These are phyloP conservation scores for Eupristina koningsbergeri DNA, from an alignment of 1,140 invertebrate genomes.

Conservation along the genomic window DNA sequence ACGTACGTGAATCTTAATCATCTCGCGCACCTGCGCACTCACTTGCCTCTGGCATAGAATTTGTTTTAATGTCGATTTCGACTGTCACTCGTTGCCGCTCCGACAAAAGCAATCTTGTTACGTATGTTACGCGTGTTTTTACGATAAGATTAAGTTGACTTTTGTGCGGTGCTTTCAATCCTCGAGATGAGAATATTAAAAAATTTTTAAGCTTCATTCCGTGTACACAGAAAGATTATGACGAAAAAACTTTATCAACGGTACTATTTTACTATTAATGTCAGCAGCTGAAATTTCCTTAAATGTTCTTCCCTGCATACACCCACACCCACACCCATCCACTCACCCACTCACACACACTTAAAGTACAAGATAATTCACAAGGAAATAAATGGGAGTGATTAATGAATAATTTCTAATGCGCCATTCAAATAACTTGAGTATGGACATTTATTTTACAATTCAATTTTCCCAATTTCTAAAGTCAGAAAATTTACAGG, in stretches of 20 bases:
- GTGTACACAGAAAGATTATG: not conserved
- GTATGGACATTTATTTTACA: too few relatives aligned
- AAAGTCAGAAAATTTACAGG: too few relatives aligned
- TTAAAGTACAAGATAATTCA: too few relatives aligned
- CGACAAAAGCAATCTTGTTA: not conserved
- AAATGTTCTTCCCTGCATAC: too few relatives aligned
- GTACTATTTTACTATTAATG: not conserved
- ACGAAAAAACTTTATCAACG: not conserved
- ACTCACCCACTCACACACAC: too few relatives aligned
- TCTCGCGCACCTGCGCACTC: slow-evolving; percentile 3
- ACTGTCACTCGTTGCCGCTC: not conserved
- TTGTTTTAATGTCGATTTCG: not conserved
- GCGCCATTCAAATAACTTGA: too few relatives aligned
- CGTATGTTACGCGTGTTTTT: not conserved
- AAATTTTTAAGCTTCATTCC: not conserved
- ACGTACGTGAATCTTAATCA: not conserved
- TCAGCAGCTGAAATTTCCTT: not conserved
- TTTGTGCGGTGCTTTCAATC: not conserved
- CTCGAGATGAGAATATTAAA: not conserved
- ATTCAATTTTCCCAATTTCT: too few relatives aligned
- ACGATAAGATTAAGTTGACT: slow-evolving; percentile 6
- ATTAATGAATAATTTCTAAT: too few relatives aligned
- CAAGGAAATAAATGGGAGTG: too few relatives aligned
- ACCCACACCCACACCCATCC: too few relatives aligned
- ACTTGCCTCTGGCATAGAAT: not conserved